phyloP scores from a whole-genome alignment of 1,140 invertebrate genomes.

The Micrasema minimum region DNA sequence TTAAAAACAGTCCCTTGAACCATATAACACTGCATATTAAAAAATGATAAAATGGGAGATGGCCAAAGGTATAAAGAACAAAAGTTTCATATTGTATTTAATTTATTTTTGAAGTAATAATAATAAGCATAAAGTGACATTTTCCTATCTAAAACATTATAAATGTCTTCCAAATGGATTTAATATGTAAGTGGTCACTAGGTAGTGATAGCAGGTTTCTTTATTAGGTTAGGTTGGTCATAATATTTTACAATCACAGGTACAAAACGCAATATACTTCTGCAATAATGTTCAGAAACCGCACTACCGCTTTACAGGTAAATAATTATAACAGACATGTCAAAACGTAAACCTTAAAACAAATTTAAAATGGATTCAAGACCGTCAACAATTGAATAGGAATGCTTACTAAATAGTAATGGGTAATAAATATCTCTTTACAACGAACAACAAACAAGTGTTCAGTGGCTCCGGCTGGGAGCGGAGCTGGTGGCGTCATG shows the following conservation, averaged over 20 bases:
- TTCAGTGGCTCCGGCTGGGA: too few relatives aligned
- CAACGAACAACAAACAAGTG: slow-evolving; percentile 34
- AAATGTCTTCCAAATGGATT: slow-evolving; percentile 44
- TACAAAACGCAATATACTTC: slow-evolving; percentile 33
- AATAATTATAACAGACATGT: slow-evolving; percentile 29
- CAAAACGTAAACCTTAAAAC: slow-evolving; percentile 36
- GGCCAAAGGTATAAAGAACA: too few relatives aligned
- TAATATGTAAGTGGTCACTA: slow-evolving; percentile 46
- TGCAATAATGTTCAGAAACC: slow-evolving; percentile 8
- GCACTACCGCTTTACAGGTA: slow-evolving; percentile 22
- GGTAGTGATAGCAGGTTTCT: slow-evolving; percentile 32
- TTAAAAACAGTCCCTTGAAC: too few relatives aligned
- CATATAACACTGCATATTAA: too few relatives aligned
- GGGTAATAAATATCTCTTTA: slow-evolving; percentile 34
- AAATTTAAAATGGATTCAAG: slow-evolving; percentile 37
- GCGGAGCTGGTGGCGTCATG: too few relatives aligned
- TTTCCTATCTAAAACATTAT: slow-evolving; percentile 53
- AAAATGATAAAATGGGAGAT: too few relatives aligned
- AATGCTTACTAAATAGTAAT: slow-evolving; percentile 21
- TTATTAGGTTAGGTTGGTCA: slow-evolving; percentile 26
- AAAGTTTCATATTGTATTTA: slow-evolving; percentile 46
- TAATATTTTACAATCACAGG: slow-evolving; percentile 33
- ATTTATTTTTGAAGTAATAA: slow-evolving; percentile 54
- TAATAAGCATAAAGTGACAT: slow-evolving; percentile 54
- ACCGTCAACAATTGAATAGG: slow-evolving; percentile 37